A percentile compares a stretch with the other conserved stretches of the same genome.
Evolutionary conservation across 37 sponge, comb jelly and placozoan genomes (phyloP).

Genomic region (Dysidea cf. avara): DNA sequence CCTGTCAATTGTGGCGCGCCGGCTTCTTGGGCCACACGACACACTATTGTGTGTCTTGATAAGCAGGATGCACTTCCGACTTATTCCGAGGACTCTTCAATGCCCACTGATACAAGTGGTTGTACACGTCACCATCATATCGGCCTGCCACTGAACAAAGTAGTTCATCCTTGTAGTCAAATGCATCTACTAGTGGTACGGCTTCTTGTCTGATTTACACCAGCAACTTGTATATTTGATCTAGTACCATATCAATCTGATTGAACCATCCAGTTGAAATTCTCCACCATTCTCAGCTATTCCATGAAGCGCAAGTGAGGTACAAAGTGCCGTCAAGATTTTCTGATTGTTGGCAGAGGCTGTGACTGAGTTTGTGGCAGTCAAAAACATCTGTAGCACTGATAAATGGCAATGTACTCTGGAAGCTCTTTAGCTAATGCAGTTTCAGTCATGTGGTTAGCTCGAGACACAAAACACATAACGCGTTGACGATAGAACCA

Average conservation of each 20-base stretch:
- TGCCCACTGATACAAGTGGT: conserved; percentile 82
- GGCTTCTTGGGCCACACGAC: no score
- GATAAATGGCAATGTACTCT: conserved; percentile 84
- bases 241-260: conserved; percentile 33
- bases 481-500: no score
- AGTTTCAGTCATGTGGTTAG: no score
- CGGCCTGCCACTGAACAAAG: conserved; percentile 88
- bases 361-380: conserved; percentile 20
- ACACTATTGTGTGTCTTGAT: no score
- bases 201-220: conserved; percentile 67
- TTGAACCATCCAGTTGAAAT: conserved; percentile 20
- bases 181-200: conserved; percentile 91
- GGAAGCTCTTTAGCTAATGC: no score
- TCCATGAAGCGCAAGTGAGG: conserved; percentile 51
- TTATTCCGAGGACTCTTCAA: conserved; percentile 76
- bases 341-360: conserved; percentile 34
- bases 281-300: conserved; percentile 54
- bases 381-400: conserved; percentile 64
- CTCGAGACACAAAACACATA: no score
- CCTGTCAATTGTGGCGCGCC: no score
- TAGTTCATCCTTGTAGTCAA: conserved; percentile 75
- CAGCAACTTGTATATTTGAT: conserved; percentile 24
- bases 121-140: conserved; percentile 94
- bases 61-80: conserved; percentile 56
- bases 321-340: conserved; percentile 50